These are phyloP conservation scores for Chaetura pelagica DNA, from an alignment of 2,113 vertebrate species.

Conservation along the genomic window DNA sequence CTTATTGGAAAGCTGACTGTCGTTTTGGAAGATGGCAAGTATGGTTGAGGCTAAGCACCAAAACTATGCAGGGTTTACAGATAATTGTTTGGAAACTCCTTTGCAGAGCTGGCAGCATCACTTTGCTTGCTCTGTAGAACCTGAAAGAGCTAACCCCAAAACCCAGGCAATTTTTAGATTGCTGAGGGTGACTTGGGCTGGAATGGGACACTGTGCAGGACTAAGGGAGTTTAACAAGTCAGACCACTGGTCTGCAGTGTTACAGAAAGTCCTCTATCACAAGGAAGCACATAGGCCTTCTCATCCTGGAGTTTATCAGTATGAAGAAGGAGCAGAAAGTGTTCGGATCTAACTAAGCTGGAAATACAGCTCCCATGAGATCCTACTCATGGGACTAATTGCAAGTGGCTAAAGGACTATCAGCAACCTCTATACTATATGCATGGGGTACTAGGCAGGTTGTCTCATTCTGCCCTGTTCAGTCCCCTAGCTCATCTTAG, in stretches of 20 bases:
- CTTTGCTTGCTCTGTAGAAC: background rate
- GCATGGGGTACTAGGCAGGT: background rate
- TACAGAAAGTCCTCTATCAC: background rate
- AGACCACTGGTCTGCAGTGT: background rate
- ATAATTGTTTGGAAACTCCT: background rate
- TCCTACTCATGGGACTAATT: background rate
- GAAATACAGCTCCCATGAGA: background rate
- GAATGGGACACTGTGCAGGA: background rate
- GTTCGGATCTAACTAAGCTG: background rate
- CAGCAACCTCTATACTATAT: background rate
- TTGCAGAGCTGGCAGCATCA: accelerated
- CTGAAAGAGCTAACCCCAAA: background rate
- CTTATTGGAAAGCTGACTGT: background rate
- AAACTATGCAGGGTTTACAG: background rate
- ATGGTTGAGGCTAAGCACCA: accelerated
- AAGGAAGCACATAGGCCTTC: background rate
- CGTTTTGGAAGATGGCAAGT: background rate
- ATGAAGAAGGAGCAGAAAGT: background rate
- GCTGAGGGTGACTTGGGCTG: background rate
- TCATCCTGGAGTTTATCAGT: background rate
- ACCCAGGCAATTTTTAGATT: accelerated
- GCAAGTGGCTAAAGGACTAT: background rate
- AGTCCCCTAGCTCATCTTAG: background rate
- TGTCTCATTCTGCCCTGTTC: background rate
- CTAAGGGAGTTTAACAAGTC: background rate